Evolutionary conservation across 2,888 invertebrate genomes (phyloP).

Genomic region (Phymatocera aterrima): DNA sequence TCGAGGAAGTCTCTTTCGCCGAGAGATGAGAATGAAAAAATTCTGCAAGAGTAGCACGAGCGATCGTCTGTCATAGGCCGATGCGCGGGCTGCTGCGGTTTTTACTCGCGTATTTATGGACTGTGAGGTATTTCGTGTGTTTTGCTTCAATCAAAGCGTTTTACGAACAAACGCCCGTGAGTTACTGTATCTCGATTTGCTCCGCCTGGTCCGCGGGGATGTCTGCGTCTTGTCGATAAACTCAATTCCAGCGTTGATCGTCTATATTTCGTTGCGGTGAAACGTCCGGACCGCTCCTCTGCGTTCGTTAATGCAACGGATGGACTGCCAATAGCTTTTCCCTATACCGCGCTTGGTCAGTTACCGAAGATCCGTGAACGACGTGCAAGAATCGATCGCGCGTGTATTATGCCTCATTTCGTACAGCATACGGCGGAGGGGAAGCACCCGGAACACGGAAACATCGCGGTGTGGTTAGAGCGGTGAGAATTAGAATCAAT

Average conservation of each 20-base stretch:
- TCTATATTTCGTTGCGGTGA: slow-evolving; percentile 26
- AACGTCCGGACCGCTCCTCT: background rate
- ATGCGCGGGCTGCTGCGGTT: slow-evolving; percentile 19
- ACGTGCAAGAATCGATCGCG: slow-evolving; percentile 37
- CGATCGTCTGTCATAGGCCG: slow-evolving; percentile 9
- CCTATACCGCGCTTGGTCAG: slow-evolving; percentile 15
- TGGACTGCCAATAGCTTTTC: slow-evolving; percentile 26
- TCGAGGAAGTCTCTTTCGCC: background rate
- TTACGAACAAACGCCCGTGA: slow-evolving; percentile 16
- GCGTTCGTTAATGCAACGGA: slow-evolving; percentile 13
- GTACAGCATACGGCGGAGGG: background rate
- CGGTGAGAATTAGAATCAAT: slow-evolving; percentile 30
- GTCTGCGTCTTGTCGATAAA: background rate
- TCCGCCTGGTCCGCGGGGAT: slow-evolving; percentile 41
- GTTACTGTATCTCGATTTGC: slow-evolving; percentile 55
- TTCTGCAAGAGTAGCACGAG: slow-evolving; percentile 21
- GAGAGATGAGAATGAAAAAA: background rate
- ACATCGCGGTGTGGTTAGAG: background rate
- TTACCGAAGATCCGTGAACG: slow-evolving; percentile 18
- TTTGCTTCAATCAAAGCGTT: slow-evolving; percentile 39
- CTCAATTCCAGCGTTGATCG: slow-evolving; percentile 18
- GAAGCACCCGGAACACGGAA: background rate
- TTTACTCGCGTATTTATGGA: slow-evolving; percentile 12
- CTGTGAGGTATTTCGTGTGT: slow-evolving; percentile 18
- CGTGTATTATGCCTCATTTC: background rate